Base-by-base conservation (phyloP, 2,113 vertebrate genomes). In the Poecile atricapillus region DNA sequence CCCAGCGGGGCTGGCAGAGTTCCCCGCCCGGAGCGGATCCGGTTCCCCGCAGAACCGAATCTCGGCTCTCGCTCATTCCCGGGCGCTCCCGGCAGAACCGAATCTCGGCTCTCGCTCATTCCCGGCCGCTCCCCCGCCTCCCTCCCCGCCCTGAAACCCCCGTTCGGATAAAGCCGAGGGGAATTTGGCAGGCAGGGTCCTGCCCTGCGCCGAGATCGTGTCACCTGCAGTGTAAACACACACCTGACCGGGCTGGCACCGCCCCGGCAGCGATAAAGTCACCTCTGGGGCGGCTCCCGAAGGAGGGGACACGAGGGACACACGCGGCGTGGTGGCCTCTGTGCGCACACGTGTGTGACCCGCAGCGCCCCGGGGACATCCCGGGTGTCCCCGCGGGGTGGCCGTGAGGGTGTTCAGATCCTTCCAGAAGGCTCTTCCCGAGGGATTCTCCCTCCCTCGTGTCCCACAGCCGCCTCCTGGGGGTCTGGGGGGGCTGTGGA, bases 101-200 rank as follows among this genome's bases (percentile, higher is more conserved):
- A 89, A 80, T 2, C 58, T 55, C 79, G 81, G 27, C 3, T 41
- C 81, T 46, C 56, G 17, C 69, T 20, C 44, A 7, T 11, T 52
- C 15, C 67, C 8, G 62, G 35, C 77, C 50, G 7, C 41, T 37
- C 31, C 65, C 11, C 77, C 77, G 89, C 87, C 84, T 84, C 27
- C 83, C 84, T 84, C 27, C 28, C 82, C 69, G 5, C 92, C 60
- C 75, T 5, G 33, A 37, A 80, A 49, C 10, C 90, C 63, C 14
- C 55, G 82, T 88, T 92, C 86, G 49, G 92, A 91, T 76, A 91
- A 44, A 94, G 94, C 82, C 19, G 35, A 30, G 58, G 96, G 96
- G 70, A 73, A 50, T 59, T 68, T 43, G 92, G 90, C 92, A 85
- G 91, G 92, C 94, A 10, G 75, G 94, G 95, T 90, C 94, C 90